phyloP scores from a whole-genome alignment of 23 tunicate genomes.

The Styela clava region DNA sequence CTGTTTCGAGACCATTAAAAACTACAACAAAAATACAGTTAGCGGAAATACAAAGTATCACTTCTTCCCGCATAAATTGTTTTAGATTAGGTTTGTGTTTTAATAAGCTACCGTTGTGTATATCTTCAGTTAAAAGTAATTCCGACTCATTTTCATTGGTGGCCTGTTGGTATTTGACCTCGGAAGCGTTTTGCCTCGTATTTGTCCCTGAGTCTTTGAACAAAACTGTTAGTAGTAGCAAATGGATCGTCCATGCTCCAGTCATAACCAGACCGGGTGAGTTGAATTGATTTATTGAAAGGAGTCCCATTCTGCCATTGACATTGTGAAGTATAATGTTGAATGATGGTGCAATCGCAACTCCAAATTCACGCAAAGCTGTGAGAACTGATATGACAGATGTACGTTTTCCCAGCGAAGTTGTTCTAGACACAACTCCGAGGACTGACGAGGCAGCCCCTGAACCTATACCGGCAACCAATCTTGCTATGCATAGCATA shows the following conservation, averaged over 20 bases:
- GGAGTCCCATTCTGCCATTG: constrained; percentile 50
- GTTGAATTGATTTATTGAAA: constrained; percentile 36
- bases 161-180: neutral
- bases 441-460: constrained; percentile 68
- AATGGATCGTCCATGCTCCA: constrained; percentile 1
- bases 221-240: neutral
- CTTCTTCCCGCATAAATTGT: constrained; percentile 14
- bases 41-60: neutral
- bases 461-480: constrained; percentile 77
- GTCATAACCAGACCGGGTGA: constrained; percentile 43
- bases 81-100: neutral
- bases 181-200: neutral
- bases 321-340: constrained; percentile 47
- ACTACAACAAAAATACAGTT: neutral
- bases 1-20: neutral
- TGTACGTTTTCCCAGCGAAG: constrained; percentile 59
- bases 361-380: constrained; percentile 64
- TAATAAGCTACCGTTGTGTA: neutral
- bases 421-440: constrained; percentile 66
- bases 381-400: constrained; percentile 56
- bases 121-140: neutral
- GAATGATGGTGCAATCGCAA: constrained; percentile 67
- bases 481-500: constrained; percentile 56
- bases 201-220: neutral
- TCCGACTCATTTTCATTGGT: neutral